Evolutionary conservation across 2,888 invertebrate species (phyloP).

Genomic region (Hyposoter didymator): DNA sequence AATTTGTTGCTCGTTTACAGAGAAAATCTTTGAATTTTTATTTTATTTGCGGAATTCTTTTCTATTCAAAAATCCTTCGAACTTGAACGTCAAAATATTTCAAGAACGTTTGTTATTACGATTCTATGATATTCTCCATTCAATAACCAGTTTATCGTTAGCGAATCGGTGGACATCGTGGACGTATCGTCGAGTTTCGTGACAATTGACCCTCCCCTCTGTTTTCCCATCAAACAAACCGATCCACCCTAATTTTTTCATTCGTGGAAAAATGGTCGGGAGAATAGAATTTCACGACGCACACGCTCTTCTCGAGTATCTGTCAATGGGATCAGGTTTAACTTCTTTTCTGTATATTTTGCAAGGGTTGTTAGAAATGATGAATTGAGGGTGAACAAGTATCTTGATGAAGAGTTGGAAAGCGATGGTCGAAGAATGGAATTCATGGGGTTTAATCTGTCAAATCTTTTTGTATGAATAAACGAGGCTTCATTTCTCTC

Average conservation of each 20-base stretch:
- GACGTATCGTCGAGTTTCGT: not conserved
- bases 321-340: not conserved
- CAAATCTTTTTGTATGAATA: slow-evolving; percentile 52
- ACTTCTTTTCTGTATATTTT: not conserved
- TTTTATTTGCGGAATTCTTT: not conserved
- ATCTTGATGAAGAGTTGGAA: slow-evolving; percentile 26
- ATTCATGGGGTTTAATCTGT: slow-evolving; percentile 33
- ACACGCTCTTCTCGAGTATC: not conserved
- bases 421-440: slow-evolving; percentile 16
- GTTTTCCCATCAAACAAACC: slow-evolving; percentile 35
- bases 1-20: slow-evolving; percentile 17
- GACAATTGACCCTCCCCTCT: not conserved
- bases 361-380: not conserved
- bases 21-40: slow-evolving; percentile 12
- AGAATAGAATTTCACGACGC: not conserved
- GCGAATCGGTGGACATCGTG: not conserved
- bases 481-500: slow-evolving; percentile 26
- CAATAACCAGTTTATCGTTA: not conserved
- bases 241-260: not conserved
- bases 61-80: not conserved
- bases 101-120: not conserved
- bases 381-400: not conserved
- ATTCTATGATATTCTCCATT: not conserved
- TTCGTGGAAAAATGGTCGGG: not conserved
- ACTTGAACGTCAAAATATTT: not conserved